Evolutionary conservation across 1,140 invertebrate species (phyloP), one percentile per base, ranked within the genome.

Genomic region (Paraescarpia echinospica): DNA sequence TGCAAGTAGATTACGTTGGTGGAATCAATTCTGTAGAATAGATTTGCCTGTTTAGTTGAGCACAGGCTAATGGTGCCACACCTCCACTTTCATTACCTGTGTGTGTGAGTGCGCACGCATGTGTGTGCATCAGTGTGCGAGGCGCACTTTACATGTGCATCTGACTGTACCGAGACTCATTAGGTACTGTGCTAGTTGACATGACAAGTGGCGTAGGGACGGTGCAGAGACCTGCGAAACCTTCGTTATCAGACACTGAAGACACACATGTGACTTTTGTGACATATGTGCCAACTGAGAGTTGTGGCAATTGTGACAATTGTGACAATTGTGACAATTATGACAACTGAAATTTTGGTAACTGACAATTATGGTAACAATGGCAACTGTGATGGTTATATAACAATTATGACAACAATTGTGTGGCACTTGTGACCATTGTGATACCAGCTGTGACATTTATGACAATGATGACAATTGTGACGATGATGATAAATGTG

Each of bases 51-150:
- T 77, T 77, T 77, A 77, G 59, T 4, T 77, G 59, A 77, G 59
- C 59, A 77, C 2, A 4, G 59, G 59, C 59, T 77, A 77, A 77
- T 77, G 59, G 59, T 2, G 4, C 59, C 59, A 77, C 59, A 77
- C 59, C 59, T 77, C 14, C 59, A 77, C 59, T 77, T 77, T 31
- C 59, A 77, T 77, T 90, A 90, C 35, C 33, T 90, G 34, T 89
- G 89, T 89, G 89, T 89, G 89, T 89, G 89, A 14, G 89, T 89
- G 89, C n/a, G 33, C 35, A n/a, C 33, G 89, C 27, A 31, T 90
- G 89, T 22, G 89, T 33, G 33, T 33, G 89, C 34, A 89, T 89
- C n/a, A n/a, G 89, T 33, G 89, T 9, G 89, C 33, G 33, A 90
- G n/a, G 18, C 59, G 8, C 59, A 77, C 9, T 77, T 77, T 77